A percentile compares a stretch with the other conserved stretches of the same genome.
Evolutionary conservation across 2,797 vertebrate genomes (phyloP).

Genomic region (Gephyroberyx darwinii): DNA sequence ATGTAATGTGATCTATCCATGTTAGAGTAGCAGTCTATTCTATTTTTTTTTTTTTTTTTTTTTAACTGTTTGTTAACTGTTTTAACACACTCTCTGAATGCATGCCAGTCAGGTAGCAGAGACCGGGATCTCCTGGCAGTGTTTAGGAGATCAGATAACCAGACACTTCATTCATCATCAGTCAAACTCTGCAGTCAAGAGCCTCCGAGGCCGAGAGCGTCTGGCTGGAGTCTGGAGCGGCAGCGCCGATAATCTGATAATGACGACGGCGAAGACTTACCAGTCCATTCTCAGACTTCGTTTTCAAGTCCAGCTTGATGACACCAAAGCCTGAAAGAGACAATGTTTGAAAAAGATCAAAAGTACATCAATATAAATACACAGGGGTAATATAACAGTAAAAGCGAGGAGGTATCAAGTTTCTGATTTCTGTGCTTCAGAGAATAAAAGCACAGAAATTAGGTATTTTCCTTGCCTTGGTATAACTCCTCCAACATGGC

Average conservation of each 20-base stretch:
- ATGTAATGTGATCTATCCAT: no score
- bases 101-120: not conserved
- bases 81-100: not conserved
- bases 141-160: slow-evolving; percentile 33
- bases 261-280: slow-evolving; percentile 80
- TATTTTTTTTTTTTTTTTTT: no score
- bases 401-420: no score
- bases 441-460: no score
- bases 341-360: slow-evolving; percentile 35
- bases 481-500: no score
- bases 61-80: no score
- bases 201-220: slow-evolving; percentile 42
- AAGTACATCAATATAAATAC: not conserved
- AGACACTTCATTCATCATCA: slow-evolving; percentile 7
- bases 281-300: slow-evolving; percentile 96
- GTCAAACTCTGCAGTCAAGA: slow-evolving; percentile 20
- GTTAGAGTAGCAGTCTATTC: no score
- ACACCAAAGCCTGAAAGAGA: slow-evolving; percentile 90
- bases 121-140: not conserved
- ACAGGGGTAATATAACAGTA: no score
- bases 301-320: slow-evolving; percentile 97
- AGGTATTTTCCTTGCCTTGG: no score
- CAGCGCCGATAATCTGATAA: slow-evolving; percentile 42
- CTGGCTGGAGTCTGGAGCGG: slow-evolving; percentile 20
- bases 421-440: no score